These are phyloP conservation scores for Cerastoderma edule DNA, from an alignment of 2,888 invertebrate genomes.

Conservation along the genomic window DNA sequence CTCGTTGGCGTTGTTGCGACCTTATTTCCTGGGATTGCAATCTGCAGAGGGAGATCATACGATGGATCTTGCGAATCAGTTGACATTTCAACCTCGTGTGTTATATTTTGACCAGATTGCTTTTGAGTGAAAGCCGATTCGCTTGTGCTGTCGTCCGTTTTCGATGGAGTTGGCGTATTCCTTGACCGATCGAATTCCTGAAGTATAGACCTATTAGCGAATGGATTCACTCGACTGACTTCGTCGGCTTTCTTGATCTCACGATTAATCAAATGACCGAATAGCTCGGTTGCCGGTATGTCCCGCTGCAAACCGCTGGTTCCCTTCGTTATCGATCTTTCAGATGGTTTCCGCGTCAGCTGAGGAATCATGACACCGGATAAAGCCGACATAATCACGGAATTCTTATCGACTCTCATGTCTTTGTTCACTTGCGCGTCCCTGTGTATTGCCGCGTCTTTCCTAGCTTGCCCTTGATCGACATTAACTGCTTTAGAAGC, in stretches of 20 bases:
- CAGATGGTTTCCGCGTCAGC: slow-evolving; percentile 12
- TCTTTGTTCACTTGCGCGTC: too few species aligned
- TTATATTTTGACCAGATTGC: background rate
- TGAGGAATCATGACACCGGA: slow-evolving; percentile 17
- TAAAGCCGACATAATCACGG: slow-evolving; percentile 4
- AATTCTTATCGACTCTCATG: background rate
- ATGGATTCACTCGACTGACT: slow-evolving; percentile 50
- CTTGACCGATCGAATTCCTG: slow-evolving; percentile 54
- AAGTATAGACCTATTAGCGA: slow-evolving; percentile 54
- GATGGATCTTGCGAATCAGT: background rate
- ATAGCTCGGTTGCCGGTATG: slow-evolving; percentile 21
- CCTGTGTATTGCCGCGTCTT: too few species aligned
- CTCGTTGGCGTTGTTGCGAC: background rate
- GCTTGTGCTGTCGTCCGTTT: background rate
- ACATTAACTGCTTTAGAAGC: too few species aligned
- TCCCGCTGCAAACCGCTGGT: slow-evolving; percentile 58
- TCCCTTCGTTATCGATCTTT: slow-evolving; percentile 64
- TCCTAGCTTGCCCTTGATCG: too few species aligned
- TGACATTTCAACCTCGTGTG: background rate
- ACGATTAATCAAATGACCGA: slow-evolving; percentile 44
- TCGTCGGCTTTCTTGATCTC: slow-evolving; percentile 51
- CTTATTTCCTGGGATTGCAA: slow-evolving; percentile 56
- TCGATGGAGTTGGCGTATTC: background rate
- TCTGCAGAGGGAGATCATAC: slow-evolving; percentile 52
- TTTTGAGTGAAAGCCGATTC: background rate